Percentiles rank a stretch among this genome's conserved stretches.
Evolutionary conservation across 2,888 invertebrate genomes (phyloP).

Genomic region (Zaprionus bogoriensis): DNA sequence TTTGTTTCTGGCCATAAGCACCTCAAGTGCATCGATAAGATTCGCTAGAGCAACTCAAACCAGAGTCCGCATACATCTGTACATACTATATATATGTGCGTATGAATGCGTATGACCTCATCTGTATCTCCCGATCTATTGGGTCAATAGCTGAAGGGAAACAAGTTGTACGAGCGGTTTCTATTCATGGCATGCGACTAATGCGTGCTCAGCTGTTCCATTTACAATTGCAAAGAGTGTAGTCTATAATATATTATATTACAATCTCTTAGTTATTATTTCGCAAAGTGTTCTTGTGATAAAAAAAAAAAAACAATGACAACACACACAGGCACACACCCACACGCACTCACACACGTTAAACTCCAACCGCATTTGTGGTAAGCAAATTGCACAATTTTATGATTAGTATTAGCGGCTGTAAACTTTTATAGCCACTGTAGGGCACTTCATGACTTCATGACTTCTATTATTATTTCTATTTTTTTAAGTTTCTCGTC

Average conservation of each 20-base stretch:
- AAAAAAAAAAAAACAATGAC: neutral
- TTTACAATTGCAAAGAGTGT: neutral
- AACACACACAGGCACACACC: too few species aligned
- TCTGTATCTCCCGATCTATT: neutral
- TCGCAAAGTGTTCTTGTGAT: constrained; percentile 13
- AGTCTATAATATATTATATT: neutral
- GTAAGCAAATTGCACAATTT: constrained; percentile 51
- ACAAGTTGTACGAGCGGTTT: neutral
- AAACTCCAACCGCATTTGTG: constrained; percentile 10
- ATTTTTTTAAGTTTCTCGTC: too few species aligned
- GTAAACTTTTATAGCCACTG: neutral
- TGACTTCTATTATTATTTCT: neutral
- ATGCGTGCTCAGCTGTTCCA: neutral
- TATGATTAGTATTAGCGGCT: constrained; percentile 5
- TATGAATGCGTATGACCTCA: neutral
- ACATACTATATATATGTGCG: neutral
- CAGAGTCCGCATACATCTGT: too few species aligned
- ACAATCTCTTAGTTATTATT: constrained; percentile 7
- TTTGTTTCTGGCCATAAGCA: neutral
- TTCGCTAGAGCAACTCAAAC: constrained; percentile 16
- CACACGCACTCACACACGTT: too few species aligned
- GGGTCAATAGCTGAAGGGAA: neutral
- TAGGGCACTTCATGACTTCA: neutral
- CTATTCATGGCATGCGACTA: neutral
- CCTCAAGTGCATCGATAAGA: constrained; percentile 33